Evolutionary conservation across 2,888 invertebrate species (phyloP).

Genomic region (Cephonodes hylas): DNA sequence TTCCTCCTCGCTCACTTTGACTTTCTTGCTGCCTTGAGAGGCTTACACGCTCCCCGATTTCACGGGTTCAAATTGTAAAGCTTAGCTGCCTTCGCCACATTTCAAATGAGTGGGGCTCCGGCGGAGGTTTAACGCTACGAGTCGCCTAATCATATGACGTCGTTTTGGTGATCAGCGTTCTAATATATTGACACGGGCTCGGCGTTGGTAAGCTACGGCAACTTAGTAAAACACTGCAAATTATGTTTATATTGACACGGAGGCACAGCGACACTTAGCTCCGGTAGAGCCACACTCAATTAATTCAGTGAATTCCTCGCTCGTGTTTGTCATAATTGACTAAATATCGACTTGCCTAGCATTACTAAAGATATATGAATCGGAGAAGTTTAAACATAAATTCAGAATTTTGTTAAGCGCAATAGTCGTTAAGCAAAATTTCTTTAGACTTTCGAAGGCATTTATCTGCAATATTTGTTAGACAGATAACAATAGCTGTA

Average conservation of each 20-base stretch:
- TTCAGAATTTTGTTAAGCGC: constrained; percentile 4
- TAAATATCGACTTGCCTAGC: background rate
- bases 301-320: background rate
- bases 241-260: background rate
- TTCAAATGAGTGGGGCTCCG: constrained; percentile 3
- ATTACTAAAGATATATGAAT: background rate
- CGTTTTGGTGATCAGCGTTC: background rate
- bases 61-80: constrained; percentile 4
- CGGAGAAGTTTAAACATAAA: background rate
- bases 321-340: constrained; percentile 5
- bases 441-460: constrained; percentile 39
- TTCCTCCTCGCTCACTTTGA: constrained; percentile 43
- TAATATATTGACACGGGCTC: constrained; percentile 1
- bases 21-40: constrained; percentile 48
- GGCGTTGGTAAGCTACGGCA: background rate
- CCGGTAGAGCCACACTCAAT: background rate
- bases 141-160: background rate
- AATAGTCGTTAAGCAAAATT: constrained; percentile 1
- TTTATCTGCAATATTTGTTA: constrained; percentile 48
- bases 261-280: background rate
- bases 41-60: constrained; percentile 28
- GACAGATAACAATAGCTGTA: constrained; percentile 61
- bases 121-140: background rate
- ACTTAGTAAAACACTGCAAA: background rate
- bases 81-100: constrained; percentile 3